These are phyloP conservation scores for Clepsis dumicolana DNA, from an alignment of 2,888 invertebrate species.

Conservation along the genomic window DNA sequence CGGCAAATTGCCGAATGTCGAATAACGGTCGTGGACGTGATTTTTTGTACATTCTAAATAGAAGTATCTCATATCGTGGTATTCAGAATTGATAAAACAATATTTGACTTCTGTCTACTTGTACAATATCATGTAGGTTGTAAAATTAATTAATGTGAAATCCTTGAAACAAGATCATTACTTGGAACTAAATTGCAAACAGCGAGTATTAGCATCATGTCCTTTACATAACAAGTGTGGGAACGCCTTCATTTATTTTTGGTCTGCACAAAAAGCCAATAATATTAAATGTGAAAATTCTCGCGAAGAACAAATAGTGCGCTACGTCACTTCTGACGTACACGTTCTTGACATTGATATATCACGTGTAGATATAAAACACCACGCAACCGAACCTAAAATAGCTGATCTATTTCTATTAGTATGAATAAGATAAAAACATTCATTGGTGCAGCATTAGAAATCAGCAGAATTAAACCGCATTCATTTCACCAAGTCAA, in stretches of 20 bases:
- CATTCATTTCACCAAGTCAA: not conserved
- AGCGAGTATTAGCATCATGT: not conserved
- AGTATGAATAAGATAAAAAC: constrained; percentile 14
- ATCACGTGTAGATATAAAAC: constrained; percentile 19
- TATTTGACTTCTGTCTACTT: not conserved
- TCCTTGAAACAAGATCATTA: not conserved
- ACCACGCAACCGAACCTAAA: constrained; percentile 22
- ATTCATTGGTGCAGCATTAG: constrained; percentile 7
- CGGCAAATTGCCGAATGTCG: constrained; percentile 30
- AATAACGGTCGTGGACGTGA: constrained; percentile 5
- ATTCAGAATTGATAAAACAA: not conserved
- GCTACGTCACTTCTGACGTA: constrained; percentile 35
- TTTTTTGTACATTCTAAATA: constrained; percentile 4
- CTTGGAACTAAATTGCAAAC: not conserved
- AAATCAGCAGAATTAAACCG: not conserved
- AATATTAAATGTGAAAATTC: constrained; percentile 5
- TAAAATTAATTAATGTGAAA: not conserved
- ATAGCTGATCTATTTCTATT: constrained; percentile 23
- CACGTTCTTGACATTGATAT: constrained; percentile 34
- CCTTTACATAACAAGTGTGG: not conserved
- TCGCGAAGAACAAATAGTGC: constrained; percentile 10
- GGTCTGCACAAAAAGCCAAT: constrained; percentile 10
- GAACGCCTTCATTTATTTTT: constrained; percentile 16
- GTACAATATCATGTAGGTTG: not conserved
- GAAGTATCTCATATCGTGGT: not conserved